Base-by-base conservation (phyloP, 1,140 invertebrate genomes). In the Nephila pilipes region DNA sequence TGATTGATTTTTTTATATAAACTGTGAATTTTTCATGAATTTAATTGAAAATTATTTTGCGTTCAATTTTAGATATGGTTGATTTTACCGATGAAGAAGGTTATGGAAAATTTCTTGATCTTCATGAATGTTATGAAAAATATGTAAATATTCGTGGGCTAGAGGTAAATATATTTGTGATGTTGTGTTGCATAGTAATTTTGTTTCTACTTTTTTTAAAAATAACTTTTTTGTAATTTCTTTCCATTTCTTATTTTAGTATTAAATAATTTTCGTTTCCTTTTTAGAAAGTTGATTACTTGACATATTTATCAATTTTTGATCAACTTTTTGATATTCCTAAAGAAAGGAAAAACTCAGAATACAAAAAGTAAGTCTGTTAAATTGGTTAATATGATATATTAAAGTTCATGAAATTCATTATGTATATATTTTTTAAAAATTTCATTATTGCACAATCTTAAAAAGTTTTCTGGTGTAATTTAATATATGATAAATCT, bases 41-140 rank as follows among this genome's bases (percentile, higher is more conserved):
- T 63, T 63, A 63, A n/a, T 63, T 63, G 57, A 58, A 46, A n/a
- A 46, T 46, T 46, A 4, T 46, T 46, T 10, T 46, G 46, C 12
- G 46, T 63, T 65, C 25, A 25, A 12, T 96, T 94, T 94, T 95
- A 96, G 97, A 97, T 95, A 96, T 99, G 94, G 98, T 99, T 4
- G 98, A 99, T 94, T 99, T 99, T 95, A 99, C 98, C n/a, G 99
- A 99, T 96, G 99, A 99, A 96, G 99, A 99, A 96, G 99, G 99
- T 20, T 99, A 99, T 96, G 99, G 99, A 22, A 99, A 99, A 95
- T 99, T 99, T 96, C 96, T 99, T 46, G 99, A 99, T 96, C 96
- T 99, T n/a, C 99, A 99, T 95, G 98, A 99, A 95, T 98, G 98
- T 95, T 99, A 98, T 96, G 98, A 98, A 94, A 98, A 98, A 95